A percentile compares a stretch with the other conserved stretches of the same genome.
phyloP scores from a whole-genome alignment of 2,113 vertebrate genomes.

The Forbesichthys agassizii region DNA sequence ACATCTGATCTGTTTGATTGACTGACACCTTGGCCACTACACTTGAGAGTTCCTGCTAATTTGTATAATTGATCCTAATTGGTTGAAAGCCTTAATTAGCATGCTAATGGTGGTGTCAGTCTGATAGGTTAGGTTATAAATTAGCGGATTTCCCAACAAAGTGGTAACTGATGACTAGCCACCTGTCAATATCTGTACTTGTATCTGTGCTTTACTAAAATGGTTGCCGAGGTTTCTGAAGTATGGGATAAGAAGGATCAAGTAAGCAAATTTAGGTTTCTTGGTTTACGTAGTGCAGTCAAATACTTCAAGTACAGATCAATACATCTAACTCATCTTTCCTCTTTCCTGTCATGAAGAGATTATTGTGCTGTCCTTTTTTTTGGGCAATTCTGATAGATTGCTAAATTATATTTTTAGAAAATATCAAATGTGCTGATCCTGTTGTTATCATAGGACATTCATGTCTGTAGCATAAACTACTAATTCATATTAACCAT shows the following conservation, averaged over 20 bases:
- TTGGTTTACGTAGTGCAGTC: background rate
- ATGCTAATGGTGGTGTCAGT: constrained; percentile 58
- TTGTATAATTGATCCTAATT: constrained; percentile 44
- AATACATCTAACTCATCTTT: background rate
- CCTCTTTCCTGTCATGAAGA: background rate
- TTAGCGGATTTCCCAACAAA: constrained; percentile 49
- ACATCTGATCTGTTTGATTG: constrained; percentile 43
- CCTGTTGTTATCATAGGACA: too few species aligned
- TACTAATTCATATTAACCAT: too few species aligned
- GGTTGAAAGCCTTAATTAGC: constrained; percentile 66
- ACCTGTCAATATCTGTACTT: constrained; percentile 54
- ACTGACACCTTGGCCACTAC: constrained; percentile 49
- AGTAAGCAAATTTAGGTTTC: background rate
- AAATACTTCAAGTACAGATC: background rate
- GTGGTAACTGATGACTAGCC: constrained; percentile 58
- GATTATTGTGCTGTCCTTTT: too few species aligned
- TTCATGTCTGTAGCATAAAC: too few species aligned
- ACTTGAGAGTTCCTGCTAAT: constrained; percentile 54
- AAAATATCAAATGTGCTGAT: too few species aligned
- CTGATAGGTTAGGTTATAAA: constrained; percentile 57
- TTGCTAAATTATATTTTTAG: too few species aligned
- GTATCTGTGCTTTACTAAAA: background rate
- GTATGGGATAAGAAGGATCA: background rate
- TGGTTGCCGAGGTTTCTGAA: background rate
- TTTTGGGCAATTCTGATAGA: too few species aligned